A percentile compares a stretch with the other conserved stretches of the same genome.
phyloP scores from a whole-genome alignment of 2,797 vertebrate genomes.

The Etheostoma perlongum region DNA sequence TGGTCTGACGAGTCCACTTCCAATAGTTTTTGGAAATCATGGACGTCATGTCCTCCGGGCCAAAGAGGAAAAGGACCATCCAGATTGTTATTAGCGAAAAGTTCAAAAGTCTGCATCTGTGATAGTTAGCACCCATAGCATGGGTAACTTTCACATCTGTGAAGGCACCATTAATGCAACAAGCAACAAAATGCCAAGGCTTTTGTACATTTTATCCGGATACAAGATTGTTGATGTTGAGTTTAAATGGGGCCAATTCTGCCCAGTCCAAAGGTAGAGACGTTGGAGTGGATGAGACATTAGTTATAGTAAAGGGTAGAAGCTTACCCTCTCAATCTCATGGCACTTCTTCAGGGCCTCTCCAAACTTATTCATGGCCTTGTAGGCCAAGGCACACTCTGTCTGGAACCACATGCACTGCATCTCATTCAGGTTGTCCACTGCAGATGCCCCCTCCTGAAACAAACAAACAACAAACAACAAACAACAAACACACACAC shows the following conservation, averaged over 20 bases:
- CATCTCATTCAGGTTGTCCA: slow-evolving; percentile 96
- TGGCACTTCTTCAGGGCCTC: slow-evolving; percentile 96
- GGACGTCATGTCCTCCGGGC: too few species aligned
- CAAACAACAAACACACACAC: neutral
- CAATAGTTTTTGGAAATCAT: too few species aligned
- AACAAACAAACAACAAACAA: neutral
- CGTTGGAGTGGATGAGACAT: neutral
- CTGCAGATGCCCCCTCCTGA: slow-evolving; percentile 93
- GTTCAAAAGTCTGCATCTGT: too few species aligned
- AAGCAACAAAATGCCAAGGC: too few species aligned
- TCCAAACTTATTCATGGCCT: slow-evolving; percentile 92
- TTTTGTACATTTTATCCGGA: too few species aligned
- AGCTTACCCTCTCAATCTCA: slow-evolving; percentile 92
- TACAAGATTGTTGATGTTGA: too few species aligned
- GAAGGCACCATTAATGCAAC: too few species aligned
- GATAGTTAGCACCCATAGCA: too few species aligned
- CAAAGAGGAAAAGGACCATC: too few species aligned
- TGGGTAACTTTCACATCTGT: too few species aligned
- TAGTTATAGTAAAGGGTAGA: neutral
- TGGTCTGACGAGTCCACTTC: too few species aligned
- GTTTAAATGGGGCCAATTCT: neutral
- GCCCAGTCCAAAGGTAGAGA: neutral
- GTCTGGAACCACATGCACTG: slow-evolving; percentile 98
- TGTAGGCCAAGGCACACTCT: slow-evolving; percentile 92
- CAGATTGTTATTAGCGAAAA: too few species aligned